Evolutionary conservation across 1,140 invertebrate genomes (phyloP), one percentile per base, ranked within the genome.

Genomic region (Oryctes rhinoceros): DNA sequence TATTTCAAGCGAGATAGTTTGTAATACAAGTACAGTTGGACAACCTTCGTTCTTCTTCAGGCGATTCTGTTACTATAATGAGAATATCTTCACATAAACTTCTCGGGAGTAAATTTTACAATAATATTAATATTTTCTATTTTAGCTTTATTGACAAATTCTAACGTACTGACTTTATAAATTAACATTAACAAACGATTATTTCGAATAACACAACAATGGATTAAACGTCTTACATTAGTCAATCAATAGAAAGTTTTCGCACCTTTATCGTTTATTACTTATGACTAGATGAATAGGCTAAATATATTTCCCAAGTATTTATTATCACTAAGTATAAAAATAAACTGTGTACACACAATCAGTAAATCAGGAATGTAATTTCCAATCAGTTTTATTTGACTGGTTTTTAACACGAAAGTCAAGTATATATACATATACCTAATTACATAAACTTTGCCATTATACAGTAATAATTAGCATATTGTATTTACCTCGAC

Each of bases 381-480:
- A 35, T 71, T 71, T 71, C 24, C 35, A 35, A 71, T 59, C 13
- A 3, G 65, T 71, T 13, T 71, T 71, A 71, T 71, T 71, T 24
- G 65, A 35, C 11, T 71, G 65, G 65, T 24, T 24, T 24, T 71
- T 11, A 9, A 71, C 24, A 37, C 11, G 18, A 37, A 71, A 71
- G 20, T 35, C 6, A 35, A 71, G 18, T 71, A 59, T 71, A 13
- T 71, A 24, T 71, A 13, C 35, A 24, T 71, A 35, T 24, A 37
- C 65, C 10, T 71, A 71, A 71, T 30, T 71, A 71, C 24, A 37
- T 71, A 71, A 71, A 71, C 65, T 71, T 71, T 71, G 24, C 65
- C 65, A 71, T 71, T 71, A 71, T 71, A 71, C 24, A 24, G 20
- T 71, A 35, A 71, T 24, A 71, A 71, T 71, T 71, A 71, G 7